phyloP scores from a whole-genome alignment of 2,113 vertebrate genomes.

The Poeciliopsis turrubarensis region DNA sequence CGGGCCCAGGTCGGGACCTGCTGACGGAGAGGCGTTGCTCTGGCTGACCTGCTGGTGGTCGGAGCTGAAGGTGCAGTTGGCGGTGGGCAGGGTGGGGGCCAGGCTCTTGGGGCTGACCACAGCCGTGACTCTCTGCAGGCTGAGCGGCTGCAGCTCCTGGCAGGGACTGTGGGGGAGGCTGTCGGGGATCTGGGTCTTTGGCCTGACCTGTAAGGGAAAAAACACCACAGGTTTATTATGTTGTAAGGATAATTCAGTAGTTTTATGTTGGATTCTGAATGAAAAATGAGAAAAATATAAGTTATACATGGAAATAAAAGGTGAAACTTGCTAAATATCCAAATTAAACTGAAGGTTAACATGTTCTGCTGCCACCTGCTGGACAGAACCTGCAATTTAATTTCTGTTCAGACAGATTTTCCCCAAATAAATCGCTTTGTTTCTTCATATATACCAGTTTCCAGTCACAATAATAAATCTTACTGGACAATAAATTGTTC shows the following conservation, averaged over 20 bases:
- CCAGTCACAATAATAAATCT: no score
- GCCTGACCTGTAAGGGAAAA: conserved; percentile 87
- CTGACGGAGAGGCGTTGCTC: conserved; percentile 36
- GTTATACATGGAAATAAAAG: no score
- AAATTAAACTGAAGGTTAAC: neutral
- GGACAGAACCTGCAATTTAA: neutral
- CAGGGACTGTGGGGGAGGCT: conserved; percentile 91
- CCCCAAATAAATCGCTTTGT: no score
- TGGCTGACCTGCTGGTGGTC: conserved; percentile 79
- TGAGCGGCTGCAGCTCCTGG: conserved; percentile 80
- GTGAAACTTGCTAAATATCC: no score
- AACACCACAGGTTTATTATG: neutral
- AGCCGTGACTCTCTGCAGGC: conserved; percentile 86
- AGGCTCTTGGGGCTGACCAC: conserved; percentile 89
- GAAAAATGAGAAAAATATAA: no score
- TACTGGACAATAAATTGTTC: no score
- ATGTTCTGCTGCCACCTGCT: neutral
- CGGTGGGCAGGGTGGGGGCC: conserved; percentile 89
- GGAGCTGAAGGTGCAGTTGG: conserved; percentile 93
- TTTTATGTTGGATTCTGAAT: no score
- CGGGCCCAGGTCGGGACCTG: conserved; percentile 29
- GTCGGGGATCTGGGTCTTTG: conserved; percentile 97
- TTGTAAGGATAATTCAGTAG: no score
- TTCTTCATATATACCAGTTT: no score
- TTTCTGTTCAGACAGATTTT: neutral